A percentile compares a stretch with the other conserved stretches of the same genome.
phyloP scores from a whole-genome alignment of 2,113 vertebrate genomes.

The Suncus etruscus region DNA sequence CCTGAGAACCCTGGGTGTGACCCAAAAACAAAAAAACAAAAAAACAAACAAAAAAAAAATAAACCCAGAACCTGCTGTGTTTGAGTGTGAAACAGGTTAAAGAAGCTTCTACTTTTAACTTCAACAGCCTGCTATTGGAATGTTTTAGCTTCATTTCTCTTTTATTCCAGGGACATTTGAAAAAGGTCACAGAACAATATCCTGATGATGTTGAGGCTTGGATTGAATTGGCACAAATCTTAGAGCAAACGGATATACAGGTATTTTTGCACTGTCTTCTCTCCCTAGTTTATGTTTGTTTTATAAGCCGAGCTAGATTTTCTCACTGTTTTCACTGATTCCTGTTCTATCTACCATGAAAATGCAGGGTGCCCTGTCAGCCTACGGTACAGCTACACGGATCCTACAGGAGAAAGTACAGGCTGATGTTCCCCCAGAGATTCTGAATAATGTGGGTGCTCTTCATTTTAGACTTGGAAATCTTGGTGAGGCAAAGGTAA shows the following conservation, averaged over 20 bases:
- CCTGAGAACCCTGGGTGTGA: too few relatives aligned
- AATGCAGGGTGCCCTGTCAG: conserved; percentile 94
- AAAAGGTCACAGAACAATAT: conserved; percentile 99
- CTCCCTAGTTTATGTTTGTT: neutral
- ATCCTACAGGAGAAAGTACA: conserved; percentile 99
- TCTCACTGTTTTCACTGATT: neutral
- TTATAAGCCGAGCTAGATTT: neutral
- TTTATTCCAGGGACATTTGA: conserved; percentile 94
- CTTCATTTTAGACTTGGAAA: conserved; percentile 99
- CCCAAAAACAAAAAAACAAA: too few relatives aligned
- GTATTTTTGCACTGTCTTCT: conserved; percentile 77
- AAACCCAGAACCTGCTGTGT: too few relatives aligned
- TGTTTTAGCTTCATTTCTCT: conserved; percentile 38
- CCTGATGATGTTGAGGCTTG: conserved; percentile 99
- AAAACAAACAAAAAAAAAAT: too few relatives aligned
- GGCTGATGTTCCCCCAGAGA: conserved; percentile 98
- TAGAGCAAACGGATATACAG: conserved; percentile 99
- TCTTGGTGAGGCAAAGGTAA: conserved; percentile 97
- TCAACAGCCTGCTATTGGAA: neutral
- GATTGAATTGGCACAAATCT: conserved; percentile 98
- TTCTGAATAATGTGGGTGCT: conserved; percentile 98
- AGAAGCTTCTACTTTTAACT: conserved; percentile 1
- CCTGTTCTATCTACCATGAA: conserved; percentile 34
- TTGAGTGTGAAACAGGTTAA: neutral
- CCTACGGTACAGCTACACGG: conserved; percentile 98